Base-by-base conservation (phyloP, 2,888 invertebrate genomes). In the Corythucha ciliata region DNA sequence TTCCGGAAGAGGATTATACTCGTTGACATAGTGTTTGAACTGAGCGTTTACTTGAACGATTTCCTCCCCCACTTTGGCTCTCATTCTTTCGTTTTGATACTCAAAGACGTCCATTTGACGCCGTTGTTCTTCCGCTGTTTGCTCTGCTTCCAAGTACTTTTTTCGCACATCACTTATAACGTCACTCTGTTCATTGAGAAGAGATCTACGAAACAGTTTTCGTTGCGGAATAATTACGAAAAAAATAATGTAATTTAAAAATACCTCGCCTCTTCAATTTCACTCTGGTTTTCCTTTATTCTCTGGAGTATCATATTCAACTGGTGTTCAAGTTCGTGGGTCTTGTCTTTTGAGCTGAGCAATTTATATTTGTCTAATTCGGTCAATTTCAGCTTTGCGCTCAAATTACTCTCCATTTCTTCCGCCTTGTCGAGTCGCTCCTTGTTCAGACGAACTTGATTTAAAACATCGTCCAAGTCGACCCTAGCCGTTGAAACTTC, bases 401-500 rank as follows among this genome's bases (percentile, higher is more conserved):
- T 41, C 6, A 49, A 26, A 32, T 49, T 34, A 7, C 29, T 26
- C 25, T 49, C 49, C 12, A 41, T 32, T 8, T 41, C 22, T 21
- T 41, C 41, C 18, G 41, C 40, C 16, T 12, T 2, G 20, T 32
- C n/a, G 10, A 41, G 40, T n/a, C 41, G n/a, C 6, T 40, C 41
- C 2, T 41, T 32, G 7, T 40, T 33, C 10, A 41, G 41, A 24
- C 34, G 40, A 16, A 49, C 25, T 24, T 40, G 33, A 29, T 18
- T 32, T n/a, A n/a, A n/a, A n/a, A n/a, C n/a, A n/a, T n/a, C n/a
- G 22, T 49, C 49, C 14, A 49, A 33, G 33, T 49, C 49, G 16
- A 49, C 49, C 6, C 49, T 16, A 7, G 49, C 21, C 14, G 49
- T 16, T 1, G 49, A 49, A n/a, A 49, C 49, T 32, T 49, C 49